These are phyloP conservation scores for Pentalonia nigronervosa DNA, from an alignment of 1,140 invertebrate genomes.

Conservation along the genomic window DNA sequence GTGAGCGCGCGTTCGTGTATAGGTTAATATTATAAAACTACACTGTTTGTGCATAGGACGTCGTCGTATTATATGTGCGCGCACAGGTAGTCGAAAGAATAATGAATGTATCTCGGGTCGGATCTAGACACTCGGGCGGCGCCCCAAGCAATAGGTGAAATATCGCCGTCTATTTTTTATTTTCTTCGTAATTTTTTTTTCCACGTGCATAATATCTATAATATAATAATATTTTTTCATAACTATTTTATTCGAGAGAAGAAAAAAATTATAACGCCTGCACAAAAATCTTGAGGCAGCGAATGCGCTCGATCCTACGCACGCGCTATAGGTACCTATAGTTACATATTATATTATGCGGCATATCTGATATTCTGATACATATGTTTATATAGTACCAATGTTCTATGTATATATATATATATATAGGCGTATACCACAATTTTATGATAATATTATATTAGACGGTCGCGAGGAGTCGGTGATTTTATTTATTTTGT, in stretches of 20 bases:
- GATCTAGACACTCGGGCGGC: slow-evolving; percentile 48
- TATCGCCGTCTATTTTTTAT: slow-evolving; percentile 10
- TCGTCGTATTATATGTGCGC: background rate
- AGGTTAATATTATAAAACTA: background rate
- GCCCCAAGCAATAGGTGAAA: slow-evolving; percentile 40
- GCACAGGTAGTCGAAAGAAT: slow-evolving; percentile 32
- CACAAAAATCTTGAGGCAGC: background rate
- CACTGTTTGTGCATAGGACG: background rate
- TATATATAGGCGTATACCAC: background rate
- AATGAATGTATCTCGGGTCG: slow-evolving; percentile 34
- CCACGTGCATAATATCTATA: background rate
- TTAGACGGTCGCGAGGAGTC: background rate
- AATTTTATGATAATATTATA: background rate
- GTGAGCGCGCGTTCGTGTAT: background rate
- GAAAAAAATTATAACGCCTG: background rate
- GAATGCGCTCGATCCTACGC: background rate
- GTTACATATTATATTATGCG: too few species aligned
- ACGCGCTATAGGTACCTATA: background rate
- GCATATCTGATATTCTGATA: background rate
- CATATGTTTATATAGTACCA: background rate
- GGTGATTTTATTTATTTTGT: background rate
- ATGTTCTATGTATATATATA: too few species aligned
- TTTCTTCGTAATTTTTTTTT: background rate
- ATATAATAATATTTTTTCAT: background rate
- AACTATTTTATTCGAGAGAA: background rate